Conservation (phyloP, 2,888 invertebrate species). For the Hemistola chrysoprasaria region DNA sequence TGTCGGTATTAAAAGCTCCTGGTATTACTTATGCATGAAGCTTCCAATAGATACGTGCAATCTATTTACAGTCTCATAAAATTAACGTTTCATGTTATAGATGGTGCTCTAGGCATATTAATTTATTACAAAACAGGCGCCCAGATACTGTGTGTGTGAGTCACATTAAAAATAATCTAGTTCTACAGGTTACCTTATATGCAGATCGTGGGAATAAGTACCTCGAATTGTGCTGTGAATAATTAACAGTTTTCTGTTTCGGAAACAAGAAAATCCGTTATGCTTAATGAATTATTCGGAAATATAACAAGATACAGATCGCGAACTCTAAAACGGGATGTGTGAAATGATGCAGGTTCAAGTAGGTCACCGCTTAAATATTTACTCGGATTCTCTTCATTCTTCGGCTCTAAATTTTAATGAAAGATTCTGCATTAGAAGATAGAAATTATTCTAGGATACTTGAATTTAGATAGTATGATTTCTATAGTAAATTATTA, state of each 20-base stretch:
- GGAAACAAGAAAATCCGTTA: slow-evolving; percentile 51
- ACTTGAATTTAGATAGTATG: too few relatives aligned
- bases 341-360: background rate
- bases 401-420: too few relatives aligned
- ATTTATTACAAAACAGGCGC: slow-evolving; percentile 23
- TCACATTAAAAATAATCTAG: slow-evolving; percentile 44
- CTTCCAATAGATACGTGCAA: slow-evolving; percentile 18
- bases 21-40: slow-evolving; percentile 15
- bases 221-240: slow-evolving; percentile 31
- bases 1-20: slow-evolving; percentile 11
- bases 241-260: slow-evolving; percentile 37
- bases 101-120: slow-evolving; percentile 21
- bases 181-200: slow-evolving; percentile 35
- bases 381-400: too few relatives aligned
- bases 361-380: background rate
- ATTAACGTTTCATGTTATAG: slow-evolving; percentile 20
- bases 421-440: too few relatives aligned
- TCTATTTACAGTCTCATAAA: slow-evolving; percentile 21
- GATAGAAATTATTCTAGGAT: too few relatives aligned
- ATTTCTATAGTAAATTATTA: too few relatives aligned
- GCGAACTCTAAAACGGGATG: slow-evolving; percentile 11
- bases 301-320: slow-evolving; percentile 7
- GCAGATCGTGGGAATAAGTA: slow-evolving; percentile 45
- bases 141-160: slow-evolving; percentile 34
- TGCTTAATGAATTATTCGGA: slow-evolving; percentile 22